A percentile compares a stretch with the other conserved stretches of the same genome.
Conservation (phyloP, 2,113 vertebrate genomes). For the Strigops habroptila region DNA sequence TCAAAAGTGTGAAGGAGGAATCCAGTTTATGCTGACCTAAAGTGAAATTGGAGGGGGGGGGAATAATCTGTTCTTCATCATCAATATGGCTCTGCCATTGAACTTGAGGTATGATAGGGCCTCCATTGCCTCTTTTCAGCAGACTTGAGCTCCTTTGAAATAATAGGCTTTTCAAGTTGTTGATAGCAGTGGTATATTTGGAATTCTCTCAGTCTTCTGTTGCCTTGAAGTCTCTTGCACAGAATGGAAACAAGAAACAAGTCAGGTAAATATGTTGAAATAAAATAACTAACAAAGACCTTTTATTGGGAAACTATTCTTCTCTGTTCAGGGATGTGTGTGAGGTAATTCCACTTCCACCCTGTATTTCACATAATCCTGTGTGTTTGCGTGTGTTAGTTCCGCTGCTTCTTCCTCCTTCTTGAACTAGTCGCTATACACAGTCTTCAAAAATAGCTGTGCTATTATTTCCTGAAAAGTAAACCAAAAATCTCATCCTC, state of each 20-base stretch:
- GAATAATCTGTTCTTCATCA: neutral
- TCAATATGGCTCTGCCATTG: neutral
- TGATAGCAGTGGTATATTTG: neutral
- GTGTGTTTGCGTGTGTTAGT: neutral
- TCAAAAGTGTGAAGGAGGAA: neutral
- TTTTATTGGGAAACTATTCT: neutral
- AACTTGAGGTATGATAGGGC: neutral
- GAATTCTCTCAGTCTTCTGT: neutral
- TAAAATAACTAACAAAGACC: neutral
- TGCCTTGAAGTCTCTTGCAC: neutral
- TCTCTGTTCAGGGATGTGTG: neutral
- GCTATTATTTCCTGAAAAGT: constrained; percentile 50
- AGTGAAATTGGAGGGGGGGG: neutral
- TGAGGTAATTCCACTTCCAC: neutral
- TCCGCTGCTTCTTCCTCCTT: neutral
- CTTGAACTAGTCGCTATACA: neutral
- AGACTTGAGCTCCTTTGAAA: neutral
- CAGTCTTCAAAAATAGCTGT: constrained; percentile 24
- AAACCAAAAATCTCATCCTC: constrained; percentile 4
- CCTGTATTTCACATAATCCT: neutral
- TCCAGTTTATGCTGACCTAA: neutral
- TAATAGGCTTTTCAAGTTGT: neutral
- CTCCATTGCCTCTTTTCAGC: neutral
- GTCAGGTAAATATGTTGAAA: neutral
- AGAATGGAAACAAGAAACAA: neutral